Conservation (phyloP, 2,888 invertebrate genomes). For the Dysmachus trigonus region DNA sequence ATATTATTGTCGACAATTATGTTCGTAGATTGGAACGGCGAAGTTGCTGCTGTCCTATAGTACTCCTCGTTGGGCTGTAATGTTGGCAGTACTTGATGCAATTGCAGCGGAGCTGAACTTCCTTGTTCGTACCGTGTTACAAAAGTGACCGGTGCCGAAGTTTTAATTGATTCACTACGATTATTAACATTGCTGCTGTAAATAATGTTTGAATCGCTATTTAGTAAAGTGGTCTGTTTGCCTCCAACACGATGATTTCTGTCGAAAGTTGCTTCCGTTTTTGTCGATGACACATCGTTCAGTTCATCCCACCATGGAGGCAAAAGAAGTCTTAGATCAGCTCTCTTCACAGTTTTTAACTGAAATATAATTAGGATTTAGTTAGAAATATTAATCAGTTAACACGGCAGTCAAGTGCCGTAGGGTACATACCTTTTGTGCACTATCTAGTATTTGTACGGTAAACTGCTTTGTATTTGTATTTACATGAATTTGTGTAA, state of each 20-base stretch:
- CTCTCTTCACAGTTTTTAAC: slow-evolving; percentile 77
- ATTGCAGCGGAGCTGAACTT: slow-evolving; percentile 55
- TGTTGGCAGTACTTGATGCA: slow-evolving; percentile 62
- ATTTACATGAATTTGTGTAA: slow-evolving; percentile 73
- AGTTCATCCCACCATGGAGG: slow-evolving; percentile 98
- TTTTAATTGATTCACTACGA: slow-evolving; percentile 39
- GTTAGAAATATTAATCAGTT: neutral
- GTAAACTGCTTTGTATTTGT: slow-evolving; percentile 76
- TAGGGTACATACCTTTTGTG: slow-evolving; percentile 47
- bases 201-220: slow-evolving; percentile 46
- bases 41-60: slow-evolving; percentile 69
- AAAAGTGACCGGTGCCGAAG: slow-evolving; percentile 35
- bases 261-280: slow-evolving; percentile 28
- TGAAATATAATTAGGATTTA: slow-evolving; percentile 41
- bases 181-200: slow-evolving; percentile 41
- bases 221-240: slow-evolving; percentile 5
- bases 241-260: slow-evolving; percentile 4
- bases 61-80: slow-evolving; percentile 64
- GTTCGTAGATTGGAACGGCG: slow-evolving; percentile 67
- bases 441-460: slow-evolving; percentile 70
- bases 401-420: neutral
- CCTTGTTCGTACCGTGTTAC: slow-evolving; percentile 57
- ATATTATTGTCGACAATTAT: slow-evolving; percentile 44
- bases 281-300: slow-evolving; percentile 68
- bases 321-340: slow-evolving; percentile 87